A percentile compares a stretch with the other conserved stretches of the same genome.
These are phyloP conservation scores for Melipona bicolor DNA, from an alignment of 2,888 invertebrate species.

Conservation along the genomic window DNA sequence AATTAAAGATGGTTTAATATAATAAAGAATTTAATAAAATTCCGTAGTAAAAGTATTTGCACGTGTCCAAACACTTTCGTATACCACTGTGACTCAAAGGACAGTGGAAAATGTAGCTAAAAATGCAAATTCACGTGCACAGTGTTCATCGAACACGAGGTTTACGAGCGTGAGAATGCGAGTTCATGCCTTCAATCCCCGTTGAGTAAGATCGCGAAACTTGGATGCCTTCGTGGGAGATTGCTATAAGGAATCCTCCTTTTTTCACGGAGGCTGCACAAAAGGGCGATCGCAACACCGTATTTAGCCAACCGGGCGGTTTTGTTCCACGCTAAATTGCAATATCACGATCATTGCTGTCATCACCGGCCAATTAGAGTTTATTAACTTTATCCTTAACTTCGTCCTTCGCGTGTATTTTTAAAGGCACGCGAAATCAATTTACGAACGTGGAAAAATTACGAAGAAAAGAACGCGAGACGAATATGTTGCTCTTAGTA, in stretches of 20 bases:
- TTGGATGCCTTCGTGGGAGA: conserved; percentile 63
- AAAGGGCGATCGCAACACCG: conserved; percentile 28
- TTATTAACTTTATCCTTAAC: neutral
- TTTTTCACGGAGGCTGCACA: conserved; percentile 49
- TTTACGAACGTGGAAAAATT: neutral
- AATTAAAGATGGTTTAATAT: no score
- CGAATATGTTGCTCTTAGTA: neutral
- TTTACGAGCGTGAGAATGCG: conserved; percentile 60
- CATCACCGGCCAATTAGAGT: neutral
- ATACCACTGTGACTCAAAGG: neutral
- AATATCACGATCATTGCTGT: neutral
- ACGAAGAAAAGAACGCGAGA: neutral
- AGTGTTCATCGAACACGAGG: conserved; percentile 1
- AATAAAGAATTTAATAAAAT: no score
- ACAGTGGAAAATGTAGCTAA: neutral
- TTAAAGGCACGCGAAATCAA: neutral
- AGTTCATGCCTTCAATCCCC: conserved; percentile 34
- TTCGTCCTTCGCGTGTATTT: neutral
- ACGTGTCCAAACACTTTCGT: no score
- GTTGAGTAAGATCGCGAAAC: conserved; percentile 58
- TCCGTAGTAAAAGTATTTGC: no score
- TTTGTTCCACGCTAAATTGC: conserved; percentile 1
- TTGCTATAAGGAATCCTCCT: conserved; percentile 54
- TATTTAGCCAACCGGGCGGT: conserved; percentile 35
- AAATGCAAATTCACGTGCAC: conserved; percentile 13